Evolutionary conservation across 2,888 invertebrate species (phyloP), one percentile per base, ranked within the genome.

Genomic region (Alcis repandata): DNA sequence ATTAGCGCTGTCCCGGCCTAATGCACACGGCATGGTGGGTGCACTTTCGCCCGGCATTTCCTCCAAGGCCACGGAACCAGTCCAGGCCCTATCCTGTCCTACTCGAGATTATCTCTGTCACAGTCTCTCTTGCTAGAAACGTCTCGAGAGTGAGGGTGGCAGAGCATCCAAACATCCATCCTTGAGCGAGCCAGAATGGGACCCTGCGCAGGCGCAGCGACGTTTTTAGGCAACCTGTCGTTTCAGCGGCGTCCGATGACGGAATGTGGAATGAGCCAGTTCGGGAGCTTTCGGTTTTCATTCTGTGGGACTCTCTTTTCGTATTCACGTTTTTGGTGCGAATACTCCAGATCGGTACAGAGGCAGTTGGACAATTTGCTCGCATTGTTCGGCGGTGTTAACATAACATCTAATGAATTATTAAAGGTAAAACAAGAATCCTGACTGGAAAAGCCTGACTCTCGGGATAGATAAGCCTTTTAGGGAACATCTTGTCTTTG

Each of bases 11-110:
- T 67, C 58, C 20, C 67, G 58, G 46, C 22, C 68, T 49, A 66
- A 65, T 60, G 68, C 64, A 40, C 68, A 62, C 61, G 19, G 63
- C 62, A 67, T 57, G 69, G 65, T 58, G 69, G 56, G 38, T 68
- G 73, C 73, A 83, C 85, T 84, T 84, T 84, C 84, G 80, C 80
- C 76, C 66, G 75, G 75, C 81, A 82, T 84, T 83, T 84, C 84
- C 77, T 60, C 68, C 85, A 84, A 84, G 84, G 84, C 77, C 84
- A 78, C 59, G 61, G 49, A 61, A 63, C 56, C 68, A 57, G 52
- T 67, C 66, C 65, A 33, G 57, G 58, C 59, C 4, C 40, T 7
- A n/a, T 51, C 38, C 51, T 38, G 20, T 2, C 19, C 10, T 11
- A 6, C 36, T 38, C 13, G 3, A 19, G 20, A 13, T 20, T 20